Evolutionary conservation across 2,113 vertebrate genomes (phyloP).

Genomic region (Pogonocichla stellata): DNA sequence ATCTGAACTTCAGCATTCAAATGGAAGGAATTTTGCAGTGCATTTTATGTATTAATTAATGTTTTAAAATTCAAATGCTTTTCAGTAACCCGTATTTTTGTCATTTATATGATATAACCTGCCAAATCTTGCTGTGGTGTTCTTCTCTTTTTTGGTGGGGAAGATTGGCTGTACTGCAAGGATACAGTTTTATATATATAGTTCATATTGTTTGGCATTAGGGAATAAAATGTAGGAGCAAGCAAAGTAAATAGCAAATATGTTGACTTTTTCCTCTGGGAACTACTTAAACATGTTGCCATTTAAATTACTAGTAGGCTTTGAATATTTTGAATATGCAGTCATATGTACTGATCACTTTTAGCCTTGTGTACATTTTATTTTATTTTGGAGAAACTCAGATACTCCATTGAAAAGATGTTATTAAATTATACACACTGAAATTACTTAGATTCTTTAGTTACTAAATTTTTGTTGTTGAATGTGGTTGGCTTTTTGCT

Average conservation of each 20-base stretch:
- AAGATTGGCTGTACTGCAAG: background rate
- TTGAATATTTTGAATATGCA: background rate
- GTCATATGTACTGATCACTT: background rate
- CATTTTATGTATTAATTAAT: background rate
- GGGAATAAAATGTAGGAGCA: background rate
- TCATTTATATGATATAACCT: background rate
- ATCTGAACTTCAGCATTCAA: background rate
- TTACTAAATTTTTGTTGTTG: background rate
- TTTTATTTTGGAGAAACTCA: background rate
- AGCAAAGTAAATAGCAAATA: background rate
- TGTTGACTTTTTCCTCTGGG: background rate
- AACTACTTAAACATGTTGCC: background rate
- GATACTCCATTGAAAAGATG: background rate
- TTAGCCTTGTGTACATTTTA: background rate
- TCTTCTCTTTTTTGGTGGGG: background rate
- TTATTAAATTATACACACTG: background rate
- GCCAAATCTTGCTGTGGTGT: background rate
- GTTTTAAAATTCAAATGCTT: background rate
- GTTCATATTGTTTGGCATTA: background rate
- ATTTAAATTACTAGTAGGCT: background rate
- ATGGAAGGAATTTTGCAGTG: background rate
- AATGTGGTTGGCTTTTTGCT: background rate
- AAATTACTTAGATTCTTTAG: background rate
- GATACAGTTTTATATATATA: background rate
- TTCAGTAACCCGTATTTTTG: background rate